Conservation (phyloP, 2,888 invertebrate species). For the Aphrophora alni region DNA sequence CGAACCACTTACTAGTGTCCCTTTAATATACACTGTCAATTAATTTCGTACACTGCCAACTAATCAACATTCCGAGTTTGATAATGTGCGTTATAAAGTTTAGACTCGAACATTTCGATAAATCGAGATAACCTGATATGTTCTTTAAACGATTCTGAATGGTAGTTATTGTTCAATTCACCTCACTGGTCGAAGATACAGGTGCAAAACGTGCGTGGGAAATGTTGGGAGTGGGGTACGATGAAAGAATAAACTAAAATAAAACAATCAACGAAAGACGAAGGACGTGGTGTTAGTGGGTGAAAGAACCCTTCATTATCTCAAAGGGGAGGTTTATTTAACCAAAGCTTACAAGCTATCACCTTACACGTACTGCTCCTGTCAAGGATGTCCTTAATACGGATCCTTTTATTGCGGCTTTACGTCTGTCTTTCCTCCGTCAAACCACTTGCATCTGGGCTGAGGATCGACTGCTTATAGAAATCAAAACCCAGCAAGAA, state of each 20-base stretch:
- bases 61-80: no score
- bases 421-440: neutral
- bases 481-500: no score
- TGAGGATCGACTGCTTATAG: neutral
- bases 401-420: no score
- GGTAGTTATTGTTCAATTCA: neutral
- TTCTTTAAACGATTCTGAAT: neutral
- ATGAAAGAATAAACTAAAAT: neutral
- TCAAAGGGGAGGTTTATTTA: neutral
- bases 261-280: neutral
- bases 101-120: neutral
- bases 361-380: neutral
- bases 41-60: no score
- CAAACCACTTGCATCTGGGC: neutral
- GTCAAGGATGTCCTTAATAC: neutral
- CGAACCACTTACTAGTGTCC: no score
- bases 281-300: neutral
- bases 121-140: no score
- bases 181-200: neutral
- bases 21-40: no score
- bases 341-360: neutral
- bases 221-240: neutral
- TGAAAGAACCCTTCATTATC: neutral
- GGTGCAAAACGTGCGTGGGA: neutral
- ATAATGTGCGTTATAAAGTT: no score